These are phyloP conservation scores for Henricia sp. DNA, from an alignment of 53 echinoderm and acorn worm species.

Conservation along the genomic window DNA sequence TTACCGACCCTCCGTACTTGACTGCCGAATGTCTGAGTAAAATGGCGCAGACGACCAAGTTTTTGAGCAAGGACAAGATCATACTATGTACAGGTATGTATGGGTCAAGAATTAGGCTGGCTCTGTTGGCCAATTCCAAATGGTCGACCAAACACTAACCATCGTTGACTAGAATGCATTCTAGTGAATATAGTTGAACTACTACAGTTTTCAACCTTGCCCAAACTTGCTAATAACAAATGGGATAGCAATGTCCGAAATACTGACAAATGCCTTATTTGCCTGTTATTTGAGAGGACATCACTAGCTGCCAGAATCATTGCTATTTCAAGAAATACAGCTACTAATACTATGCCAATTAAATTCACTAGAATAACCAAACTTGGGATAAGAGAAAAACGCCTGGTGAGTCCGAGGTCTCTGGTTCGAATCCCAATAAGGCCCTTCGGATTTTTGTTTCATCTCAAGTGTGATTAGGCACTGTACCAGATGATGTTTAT, in stretches of 20 bases:
- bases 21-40: constrained; percentile 66
- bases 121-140: not conserved
- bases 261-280: too few relatives aligned
- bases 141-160: not conserved
- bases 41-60: constrained; percentile 73
- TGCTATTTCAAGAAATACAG: too few relatives aligned
- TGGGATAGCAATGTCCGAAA: too few relatives aligned
- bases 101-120: not conserved
- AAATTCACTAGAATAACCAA: not conserved
- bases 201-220: not conserved
- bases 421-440: not conserved
- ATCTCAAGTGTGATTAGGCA: not conserved
- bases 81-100: constrained; percentile 79
- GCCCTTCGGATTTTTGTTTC: not conserved
- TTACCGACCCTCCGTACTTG: constrained; percentile 82
- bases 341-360: not conserved
- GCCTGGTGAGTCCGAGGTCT: not conserved
- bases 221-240: too few relatives aligned
- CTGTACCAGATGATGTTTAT: not conserved
- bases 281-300: too few relatives aligned
- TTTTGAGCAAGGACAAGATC: constrained; percentile 71
- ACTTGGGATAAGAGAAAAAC: not conserved
- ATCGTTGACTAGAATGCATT: not conserved
- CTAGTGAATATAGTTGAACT: not conserved
- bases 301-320: too few relatives aligned